phyloP scores from a whole-genome alignment of 30 jellyfish, hydroid and myxozoan genomes.

The Rhopilema esculentum region DNA sequence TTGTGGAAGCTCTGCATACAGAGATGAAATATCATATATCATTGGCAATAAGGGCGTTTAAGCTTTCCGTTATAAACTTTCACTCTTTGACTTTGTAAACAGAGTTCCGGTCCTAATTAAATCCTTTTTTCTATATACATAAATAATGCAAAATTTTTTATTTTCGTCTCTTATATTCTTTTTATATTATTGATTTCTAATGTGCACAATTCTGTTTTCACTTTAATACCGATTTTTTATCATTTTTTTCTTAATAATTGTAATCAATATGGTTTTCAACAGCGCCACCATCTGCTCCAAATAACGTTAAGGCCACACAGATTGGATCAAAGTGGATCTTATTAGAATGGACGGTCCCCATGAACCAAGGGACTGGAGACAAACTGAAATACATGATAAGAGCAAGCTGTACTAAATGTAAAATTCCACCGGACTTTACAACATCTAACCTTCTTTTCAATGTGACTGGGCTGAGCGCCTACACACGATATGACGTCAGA shows the following conservation, averaged over 20 bases:
- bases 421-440: neutral
- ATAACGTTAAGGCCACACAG: conserved; percentile 1
- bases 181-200: too few species aligned
- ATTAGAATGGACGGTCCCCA: conserved; percentile 28
- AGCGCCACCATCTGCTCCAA: conserved; percentile 18
- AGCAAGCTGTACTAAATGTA: neutral
- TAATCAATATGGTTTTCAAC: neutral
- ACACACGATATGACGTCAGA: conserved; percentile 41
- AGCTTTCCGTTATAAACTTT: too few species aligned
- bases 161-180: too few species aligned
- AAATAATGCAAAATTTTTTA: too few species aligned
- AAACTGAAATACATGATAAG: neutral
- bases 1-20: too few species aligned
- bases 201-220: too few species aligned
- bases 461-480: conserved; percentile 52
- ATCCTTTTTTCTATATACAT: too few species aligned
- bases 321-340: conserved; percentile 24
- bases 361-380: conserved; percentile 44
- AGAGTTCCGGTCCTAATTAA: too few species aligned
- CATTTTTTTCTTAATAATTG: neutral
- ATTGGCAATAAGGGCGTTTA: too few species aligned
- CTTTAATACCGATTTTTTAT: too few species aligned
- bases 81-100: too few species aligned
- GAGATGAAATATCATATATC: too few species aligned
- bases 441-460: conserved; percentile 16